A percentile compares a stretch with the other conserved stretches of the same genome.
These are phyloP conservation scores for Poecilia velifera DNA, from an alignment of 2,797 vertebrate species.

Conservation along the genomic window DNA sequence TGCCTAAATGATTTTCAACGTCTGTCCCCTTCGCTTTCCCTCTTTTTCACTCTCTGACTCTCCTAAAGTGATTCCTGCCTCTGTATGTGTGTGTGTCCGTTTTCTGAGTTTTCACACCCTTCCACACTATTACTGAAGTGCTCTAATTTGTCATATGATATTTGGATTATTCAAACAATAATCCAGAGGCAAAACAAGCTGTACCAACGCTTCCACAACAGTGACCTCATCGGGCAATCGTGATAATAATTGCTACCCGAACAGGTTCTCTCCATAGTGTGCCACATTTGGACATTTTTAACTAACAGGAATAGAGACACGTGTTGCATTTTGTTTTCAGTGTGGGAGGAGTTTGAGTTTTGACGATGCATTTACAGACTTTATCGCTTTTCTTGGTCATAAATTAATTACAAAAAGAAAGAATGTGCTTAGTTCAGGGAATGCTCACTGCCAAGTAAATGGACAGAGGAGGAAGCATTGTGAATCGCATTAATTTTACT, in stretches of 20 bases:
- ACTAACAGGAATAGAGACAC: constrained; percentile 14
- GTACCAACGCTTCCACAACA: not conserved
- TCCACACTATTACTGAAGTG: constrained; percentile 1
- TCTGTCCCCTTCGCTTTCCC: constrained; percentile 59
- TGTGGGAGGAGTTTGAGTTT: not conserved
- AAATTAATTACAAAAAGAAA: constrained; percentile 3
- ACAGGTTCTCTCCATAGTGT: not conserved
- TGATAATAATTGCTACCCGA: not conserved
- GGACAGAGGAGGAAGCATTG: constrained; percentile 39
- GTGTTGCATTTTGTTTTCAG: constrained; percentile 12
- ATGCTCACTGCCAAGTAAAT: constrained; percentile 18
- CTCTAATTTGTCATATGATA: constrained; percentile 12
- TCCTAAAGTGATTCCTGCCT: constrained; percentile 33
- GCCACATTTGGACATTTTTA: constrained; percentile 4
- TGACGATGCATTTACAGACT: not conserved
- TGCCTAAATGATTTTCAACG: constrained; percentile 67
- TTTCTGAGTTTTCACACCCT: constrained; percentile 17
- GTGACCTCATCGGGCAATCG: not conserved
- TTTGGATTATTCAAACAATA: constrained; percentile 20
- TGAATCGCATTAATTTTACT: constrained; percentile 59
- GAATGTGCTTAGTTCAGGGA: not conserved
- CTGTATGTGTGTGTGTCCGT: not conserved
- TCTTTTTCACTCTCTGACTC: constrained; percentile 33
- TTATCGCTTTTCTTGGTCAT: not conserved
- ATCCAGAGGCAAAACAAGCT: constrained; percentile 13